Percentiles rank a stretch among this genome's conserved stretches.
These are phyloP conservation scores for Pardalotus punctatus DNA, from an alignment of 2,113 vertebrate species.

Conservation along the genomic window DNA sequence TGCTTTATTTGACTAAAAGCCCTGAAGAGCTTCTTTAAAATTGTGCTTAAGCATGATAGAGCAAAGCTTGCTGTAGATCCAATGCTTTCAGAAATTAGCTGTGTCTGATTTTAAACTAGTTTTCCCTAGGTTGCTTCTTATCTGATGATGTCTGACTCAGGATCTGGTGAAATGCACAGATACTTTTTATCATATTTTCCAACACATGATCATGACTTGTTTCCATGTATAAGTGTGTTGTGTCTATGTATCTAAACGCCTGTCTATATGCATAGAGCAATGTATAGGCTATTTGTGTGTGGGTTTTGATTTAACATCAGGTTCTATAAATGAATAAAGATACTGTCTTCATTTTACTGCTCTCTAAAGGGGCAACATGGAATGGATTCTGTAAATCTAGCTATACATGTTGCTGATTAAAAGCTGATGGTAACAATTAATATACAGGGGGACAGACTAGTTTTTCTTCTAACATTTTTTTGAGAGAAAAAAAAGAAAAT, in stretches of 20 bases:
- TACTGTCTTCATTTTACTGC: slow-evolving; percentile 61
- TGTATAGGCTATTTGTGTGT: slow-evolving; percentile 40
- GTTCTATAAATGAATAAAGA: slow-evolving; percentile 70
- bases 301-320: slow-evolving; percentile 56
- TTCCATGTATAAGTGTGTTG: slow-evolving; percentile 22
- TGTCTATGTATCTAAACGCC: slow-evolving; percentile 33
- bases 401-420: slow-evolving; percentile 69
- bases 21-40: neutral
- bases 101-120: slow-evolving; percentile 21
- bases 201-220: slow-evolving; percentile 19
- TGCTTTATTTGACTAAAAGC: neutral
- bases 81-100: neutral
- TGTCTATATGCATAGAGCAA: slow-evolving; percentile 47
- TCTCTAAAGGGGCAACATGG: slow-evolving; percentile 59
- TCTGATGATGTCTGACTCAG: slow-evolving; percentile 29
- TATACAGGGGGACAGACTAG: slow-evolving; percentile 12
- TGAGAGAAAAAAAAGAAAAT: neutral
- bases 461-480: slow-evolving; percentile 30
- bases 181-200: neutral
- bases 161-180: neutral
- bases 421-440: slow-evolving; percentile 71
- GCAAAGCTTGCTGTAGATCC: neutral
- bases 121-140: slow-evolving; percentile 31
- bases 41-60: neutral
- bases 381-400: slow-evolving; percentile 68